Evolutionary conservation across 92 coral and sea anemone species (phyloP).

Genomic region (Diadumene lineata): DNA sequence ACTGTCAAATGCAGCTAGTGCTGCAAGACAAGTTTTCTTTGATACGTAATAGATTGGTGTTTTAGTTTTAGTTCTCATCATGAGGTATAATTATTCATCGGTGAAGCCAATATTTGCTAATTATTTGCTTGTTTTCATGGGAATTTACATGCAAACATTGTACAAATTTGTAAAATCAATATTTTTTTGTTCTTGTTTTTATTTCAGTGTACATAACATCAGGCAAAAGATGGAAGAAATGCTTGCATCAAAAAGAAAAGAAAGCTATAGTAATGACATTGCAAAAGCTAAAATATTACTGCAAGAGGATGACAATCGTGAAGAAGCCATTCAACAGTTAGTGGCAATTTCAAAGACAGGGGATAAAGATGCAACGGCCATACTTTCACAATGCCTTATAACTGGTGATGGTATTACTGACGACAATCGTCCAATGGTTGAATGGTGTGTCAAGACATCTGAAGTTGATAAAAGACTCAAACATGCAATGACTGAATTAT

Average conservation of each 20-base stretch:
- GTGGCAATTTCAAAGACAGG: constrained; percentile 62
- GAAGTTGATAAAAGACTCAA: constrained; percentile 54
- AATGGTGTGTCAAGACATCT: constrained; percentile 60
- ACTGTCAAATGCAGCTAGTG: not conserved
- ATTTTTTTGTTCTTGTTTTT: not conserved
- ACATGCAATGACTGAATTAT: constrained; percentile 61
- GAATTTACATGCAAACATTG: no score
- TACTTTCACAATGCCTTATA: constrained; percentile 50
- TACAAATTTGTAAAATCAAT: no score
- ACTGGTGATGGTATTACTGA: constrained; percentile 52
- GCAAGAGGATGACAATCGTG: constrained; percentile 25
- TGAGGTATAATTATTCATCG: not conserved
- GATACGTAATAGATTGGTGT: not conserved
- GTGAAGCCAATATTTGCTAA: not conserved
- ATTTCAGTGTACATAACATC: not conserved
- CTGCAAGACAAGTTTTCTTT: not conserved
- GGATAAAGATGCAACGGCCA: constrained; percentile 59
- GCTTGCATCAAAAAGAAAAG: not conserved
- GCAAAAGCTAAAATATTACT: constrained; percentile 30
- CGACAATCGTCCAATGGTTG: constrained; percentile 50
- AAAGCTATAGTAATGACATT: constrained; percentile 14
- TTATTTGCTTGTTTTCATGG: not conserved
- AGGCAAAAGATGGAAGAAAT: constrained; percentile 9
- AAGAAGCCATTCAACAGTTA: constrained; percentile 51
- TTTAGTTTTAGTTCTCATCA: not conserved